Evolutionary conservation across 2,797 vertebrate genomes (phyloP).

Genomic region (Kryptolebias ocellatus): DNA sequence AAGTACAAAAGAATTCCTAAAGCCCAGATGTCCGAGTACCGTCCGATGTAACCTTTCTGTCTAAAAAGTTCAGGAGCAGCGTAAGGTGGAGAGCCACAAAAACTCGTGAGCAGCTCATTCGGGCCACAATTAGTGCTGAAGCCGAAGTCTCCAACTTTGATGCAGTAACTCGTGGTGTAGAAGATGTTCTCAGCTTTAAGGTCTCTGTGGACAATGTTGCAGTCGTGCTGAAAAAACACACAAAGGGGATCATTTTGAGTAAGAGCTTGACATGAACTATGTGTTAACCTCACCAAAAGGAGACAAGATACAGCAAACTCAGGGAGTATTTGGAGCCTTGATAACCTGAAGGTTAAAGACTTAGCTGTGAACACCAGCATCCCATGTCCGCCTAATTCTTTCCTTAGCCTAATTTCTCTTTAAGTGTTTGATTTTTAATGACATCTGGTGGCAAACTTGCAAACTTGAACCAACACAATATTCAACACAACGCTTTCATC

Average conservation of each 20-base stretch:
- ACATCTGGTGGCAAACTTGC: background rate
- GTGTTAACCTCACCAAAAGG: background rate
- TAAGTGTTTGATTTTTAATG: background rate
- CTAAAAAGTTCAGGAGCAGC: conserved; percentile 83
- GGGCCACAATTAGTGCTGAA: conserved; percentile 75
- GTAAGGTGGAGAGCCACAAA: conserved; percentile 84
- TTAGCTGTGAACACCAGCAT: background rate
- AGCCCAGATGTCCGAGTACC: conserved; percentile 82
- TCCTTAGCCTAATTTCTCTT: background rate
- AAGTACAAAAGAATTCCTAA: conserved; percentile 84
- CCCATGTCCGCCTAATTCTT: too few species aligned
- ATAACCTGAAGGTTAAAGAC: background rate
- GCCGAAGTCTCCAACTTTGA: conserved; percentile 86
- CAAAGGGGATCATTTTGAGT: background rate
- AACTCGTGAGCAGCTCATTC: conserved; percentile 73
- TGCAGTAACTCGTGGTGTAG: conserved; percentile 81
- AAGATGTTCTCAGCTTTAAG: conserved; percentile 85
- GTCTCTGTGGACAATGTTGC: conserved; percentile 84
- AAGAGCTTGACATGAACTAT: background rate
- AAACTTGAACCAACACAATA: background rate
- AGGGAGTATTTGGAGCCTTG: background rate
- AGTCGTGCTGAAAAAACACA: conserved; percentile 78
- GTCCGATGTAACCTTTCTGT: conserved; percentile 80
- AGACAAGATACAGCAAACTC: background rate
- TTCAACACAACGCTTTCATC: background rate